Base-by-base conservation (phyloP, 2,797 vertebrate genomes). In the Crenuchus spilurus region DNA sequence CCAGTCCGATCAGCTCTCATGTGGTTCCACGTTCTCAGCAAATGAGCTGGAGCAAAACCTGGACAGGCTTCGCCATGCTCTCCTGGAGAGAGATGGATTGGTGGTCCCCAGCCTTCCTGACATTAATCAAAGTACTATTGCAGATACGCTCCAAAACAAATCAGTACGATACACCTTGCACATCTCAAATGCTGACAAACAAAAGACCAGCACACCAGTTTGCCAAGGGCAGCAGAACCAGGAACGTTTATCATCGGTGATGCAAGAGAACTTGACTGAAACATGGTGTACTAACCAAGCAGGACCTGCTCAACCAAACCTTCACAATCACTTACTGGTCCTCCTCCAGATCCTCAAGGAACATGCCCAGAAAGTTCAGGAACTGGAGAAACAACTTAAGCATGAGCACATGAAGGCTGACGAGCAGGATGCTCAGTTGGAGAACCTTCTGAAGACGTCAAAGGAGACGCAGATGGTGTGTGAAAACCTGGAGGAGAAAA, bases 391-490 rank as follows among this genome's bases (percentile, higher is more conserved):
- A 24, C 62, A 35, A 16, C 49, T 69, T n/a, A 52, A 39, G 26
- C 16, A 28, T 5, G n/a, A 64, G 28, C 16, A 52, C 8, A 58
- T 1, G 1, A 60, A 61, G 1, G 3, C 22, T 39, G 37, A 44
- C n/a, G 69, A 77, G 26, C 51, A 3, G 39, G 64, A 57, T 0
- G 22, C 31, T 13, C 87, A 46, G 10, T 74, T 91, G 72, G 84
- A 92, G 51, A 72, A 82, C 70, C 88, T 94, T 42, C 86, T 87
- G 16, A 31, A 86, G 69, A 92, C 89, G 6, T 86, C 94, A 73
- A 92, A 92, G 80, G 92, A 92, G 35, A 84, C 83, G 75, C 90
- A 91, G 79, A 81, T 61, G 14, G 65, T 26, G 6, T 94, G 85
- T 75, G 86, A 88, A 76, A 88, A 60, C 44, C 83, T 92, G 16